Percentiles rank a stretch among this genome's conserved stretches.
phyloP scores from a whole-genome alignment of 2,888 invertebrate species.

The Dorcus hopei region DNA sequence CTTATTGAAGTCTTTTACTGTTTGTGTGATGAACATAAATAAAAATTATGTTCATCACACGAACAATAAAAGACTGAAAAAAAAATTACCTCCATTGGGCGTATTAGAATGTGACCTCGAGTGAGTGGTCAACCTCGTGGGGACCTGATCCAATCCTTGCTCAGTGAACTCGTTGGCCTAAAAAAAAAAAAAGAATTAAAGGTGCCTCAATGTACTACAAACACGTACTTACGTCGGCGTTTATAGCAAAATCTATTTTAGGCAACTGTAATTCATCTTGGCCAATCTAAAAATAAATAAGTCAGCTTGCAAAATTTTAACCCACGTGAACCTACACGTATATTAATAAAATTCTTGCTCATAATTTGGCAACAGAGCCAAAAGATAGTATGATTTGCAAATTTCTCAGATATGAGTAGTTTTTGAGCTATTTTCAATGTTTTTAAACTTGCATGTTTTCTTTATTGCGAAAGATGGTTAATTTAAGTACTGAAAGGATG shows the following conservation, averaged over 20 bases:
- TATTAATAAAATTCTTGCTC: too few relatives aligned
- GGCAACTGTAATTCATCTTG: slow-evolving; percentile 31
- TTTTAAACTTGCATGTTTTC: too few relatives aligned
- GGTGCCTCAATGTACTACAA: slow-evolving; percentile 1
- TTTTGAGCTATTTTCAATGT: too few relatives aligned
- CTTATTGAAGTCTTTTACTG: too few relatives aligned
- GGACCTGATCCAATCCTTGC: slow-evolving; percentile 62
- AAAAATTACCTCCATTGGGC: slow-evolving; percentile 38
- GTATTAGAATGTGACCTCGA: slow-evolving; percentile 40
- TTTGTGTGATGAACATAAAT: too few relatives aligned
- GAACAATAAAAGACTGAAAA: not conserved
- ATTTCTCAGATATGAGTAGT: too few relatives aligned
- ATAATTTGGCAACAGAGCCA: too few relatives aligned
- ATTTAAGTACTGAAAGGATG: too few relatives aligned
- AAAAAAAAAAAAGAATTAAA: slow-evolving; percentile 31
- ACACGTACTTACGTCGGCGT: slow-evolving; percentile 33
- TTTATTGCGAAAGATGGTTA: too few relatives aligned
- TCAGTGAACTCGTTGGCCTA: slow-evolving; percentile 58
- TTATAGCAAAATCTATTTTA: slow-evolving; percentile 34
- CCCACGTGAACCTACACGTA: too few relatives aligned
- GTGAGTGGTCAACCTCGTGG: slow-evolving; percentile 55
- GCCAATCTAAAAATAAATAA: slow-evolving; percentile 26
- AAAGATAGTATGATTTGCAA: too few relatives aligned
- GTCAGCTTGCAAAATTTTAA: not conserved
- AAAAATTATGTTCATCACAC: too few relatives aligned